phyloP scores from a whole-genome alignment of 2,888 invertebrate species.

The Iphiclides podalirius region DNA sequence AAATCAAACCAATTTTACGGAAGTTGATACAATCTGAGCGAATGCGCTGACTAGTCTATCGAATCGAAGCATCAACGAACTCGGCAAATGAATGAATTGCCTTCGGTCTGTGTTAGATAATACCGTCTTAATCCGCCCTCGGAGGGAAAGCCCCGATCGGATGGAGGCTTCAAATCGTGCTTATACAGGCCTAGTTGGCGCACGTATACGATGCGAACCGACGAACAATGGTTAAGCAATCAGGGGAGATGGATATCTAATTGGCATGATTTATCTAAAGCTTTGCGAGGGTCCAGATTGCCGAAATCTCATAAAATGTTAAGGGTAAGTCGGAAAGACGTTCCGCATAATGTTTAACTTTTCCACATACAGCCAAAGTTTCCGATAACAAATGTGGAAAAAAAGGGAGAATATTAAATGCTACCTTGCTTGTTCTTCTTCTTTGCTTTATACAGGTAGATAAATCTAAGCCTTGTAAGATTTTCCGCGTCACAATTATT shows the following conservation, averaged over 20 bases:
- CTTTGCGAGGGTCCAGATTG: too few relatives aligned
- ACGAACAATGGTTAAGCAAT: conserved; percentile 19
- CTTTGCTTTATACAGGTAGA: too few relatives aligned
- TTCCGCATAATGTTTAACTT: too few relatives aligned
- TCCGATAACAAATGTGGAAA: too few relatives aligned
- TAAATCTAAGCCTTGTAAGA: too few relatives aligned
- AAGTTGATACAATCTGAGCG: conserved; percentile 21
- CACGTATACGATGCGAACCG: conserved; percentile 7
- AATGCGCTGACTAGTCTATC: conserved; percentile 18
- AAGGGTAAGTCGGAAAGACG: too few relatives aligned
- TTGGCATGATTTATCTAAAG: conserved; percentile 13
- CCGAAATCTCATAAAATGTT: too few relatives aligned
- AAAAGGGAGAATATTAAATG: too few relatives aligned
- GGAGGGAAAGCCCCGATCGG: conserved; percentile 6
- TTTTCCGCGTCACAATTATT: too few relatives aligned
- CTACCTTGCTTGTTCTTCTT: too few relatives aligned
- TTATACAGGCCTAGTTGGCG: too few relatives aligned
- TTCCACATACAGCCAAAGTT: too few relatives aligned
- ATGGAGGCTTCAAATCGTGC: conserved; percentile 8
- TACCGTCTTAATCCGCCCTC: conserved; percentile 17
- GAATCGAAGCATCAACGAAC: conserved; percentile 16
- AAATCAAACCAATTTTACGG: conserved; percentile 20
- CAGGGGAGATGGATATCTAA: conserved; percentile 16
- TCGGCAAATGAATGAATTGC: conserved; percentile 20
- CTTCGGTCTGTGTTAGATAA: conserved; percentile 20